Conservation (phyloP, 2,797 vertebrate genomes). For the Melopsittacus undulatus region DNA sequence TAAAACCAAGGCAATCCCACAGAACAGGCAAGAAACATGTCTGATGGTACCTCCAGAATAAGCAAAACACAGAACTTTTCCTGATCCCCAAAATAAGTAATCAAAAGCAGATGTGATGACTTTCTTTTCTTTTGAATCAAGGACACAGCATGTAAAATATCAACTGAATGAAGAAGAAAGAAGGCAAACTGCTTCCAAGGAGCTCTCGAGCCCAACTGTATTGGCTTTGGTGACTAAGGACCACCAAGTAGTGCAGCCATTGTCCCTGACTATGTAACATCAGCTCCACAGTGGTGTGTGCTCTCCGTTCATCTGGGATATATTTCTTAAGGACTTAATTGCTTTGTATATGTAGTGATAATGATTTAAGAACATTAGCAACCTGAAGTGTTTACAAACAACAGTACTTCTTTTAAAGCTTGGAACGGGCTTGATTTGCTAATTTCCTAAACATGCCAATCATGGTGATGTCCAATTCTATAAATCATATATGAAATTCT, state of each 20-base stretch:
- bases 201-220: neutral
- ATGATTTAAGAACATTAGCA: neutral
- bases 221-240: neutral
- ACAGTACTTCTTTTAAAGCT: neutral
- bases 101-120: neutral
- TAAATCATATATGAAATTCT: too few relatives aligned
- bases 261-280: fast-evolving
- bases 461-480: neutral
- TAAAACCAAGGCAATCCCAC: neutral
- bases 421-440: neutral
- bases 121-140: neutral
- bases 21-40: neutral
- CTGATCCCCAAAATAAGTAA: neutral
- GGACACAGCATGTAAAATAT: neutral
- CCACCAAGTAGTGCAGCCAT: neutral
- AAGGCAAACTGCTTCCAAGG: neutral
- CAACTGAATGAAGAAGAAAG: neutral
- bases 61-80: neutral
- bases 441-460: neutral
- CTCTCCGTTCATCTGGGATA: neutral
- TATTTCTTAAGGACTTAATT: neutral
- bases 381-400: neutral
- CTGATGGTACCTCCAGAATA: neutral
- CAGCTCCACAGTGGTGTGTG: too few relatives aligned
- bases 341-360: neutral